phyloP scores from a whole-genome alignment of 2,797 vertebrate species.

The Centropyge bicolor region DNA sequence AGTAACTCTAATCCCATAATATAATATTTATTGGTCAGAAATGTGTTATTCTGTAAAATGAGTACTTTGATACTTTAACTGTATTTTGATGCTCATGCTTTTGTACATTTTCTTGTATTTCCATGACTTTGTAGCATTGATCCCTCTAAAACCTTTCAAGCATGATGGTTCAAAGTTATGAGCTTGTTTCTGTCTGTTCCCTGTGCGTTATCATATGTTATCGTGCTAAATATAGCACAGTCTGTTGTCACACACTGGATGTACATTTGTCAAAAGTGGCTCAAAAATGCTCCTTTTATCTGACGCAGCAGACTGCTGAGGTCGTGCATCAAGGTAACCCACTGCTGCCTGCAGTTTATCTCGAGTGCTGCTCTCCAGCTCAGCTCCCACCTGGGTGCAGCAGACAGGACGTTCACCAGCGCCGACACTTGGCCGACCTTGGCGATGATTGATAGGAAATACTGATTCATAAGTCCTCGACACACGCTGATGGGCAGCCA shows the following conservation, averaged over 20 bases:
- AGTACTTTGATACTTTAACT: neutral
- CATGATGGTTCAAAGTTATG: neutral
- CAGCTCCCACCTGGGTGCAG: constrained; percentile 32
- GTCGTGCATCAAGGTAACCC: constrained; percentile 72
- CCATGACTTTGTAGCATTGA: neutral
- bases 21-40: neutral
- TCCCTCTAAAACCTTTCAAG: neutral
- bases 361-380: constrained; percentile 46
- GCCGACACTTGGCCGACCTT: constrained; percentile 66
- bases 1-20: neutral
- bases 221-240: neutral
- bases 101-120: neutral
- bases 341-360: constrained; percentile 69
- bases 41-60: neutral
- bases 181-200: neutral
- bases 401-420: constrained; percentile 34
- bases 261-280: constrained; percentile 14
- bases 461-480: constrained; percentile 61
- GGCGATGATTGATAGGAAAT: constrained; percentile 73
- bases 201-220: neutral
- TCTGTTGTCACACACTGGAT: neutral
- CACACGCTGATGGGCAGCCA: constrained; percentile 9
- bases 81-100: neutral
- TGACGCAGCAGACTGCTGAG: constrained; percentile 62
- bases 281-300: constrained; percentile 49